Evolutionary conservation across 2,113 vertebrate genomes (phyloP), one percentile per base, ranked within the genome.

Genomic region (Saccopteryx bilineata): DNA sequence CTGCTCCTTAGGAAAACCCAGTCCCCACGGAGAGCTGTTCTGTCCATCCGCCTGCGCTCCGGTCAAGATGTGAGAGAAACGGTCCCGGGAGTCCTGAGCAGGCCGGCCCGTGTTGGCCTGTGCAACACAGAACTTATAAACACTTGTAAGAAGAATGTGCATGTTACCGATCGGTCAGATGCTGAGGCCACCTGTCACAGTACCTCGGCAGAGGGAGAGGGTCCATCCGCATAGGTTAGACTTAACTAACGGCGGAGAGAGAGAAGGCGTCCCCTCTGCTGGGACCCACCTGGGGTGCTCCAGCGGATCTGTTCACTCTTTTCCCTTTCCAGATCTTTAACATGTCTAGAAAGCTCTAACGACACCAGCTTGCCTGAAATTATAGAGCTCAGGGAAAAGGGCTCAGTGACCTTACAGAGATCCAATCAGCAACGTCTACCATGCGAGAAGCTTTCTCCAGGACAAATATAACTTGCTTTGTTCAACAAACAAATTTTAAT

Each of bases 1-100:
- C 82, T n/a, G 61, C 23, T 96, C 39, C 82, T 72, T n/a, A 90
- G 95, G 82, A 96, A 96, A 94, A 87, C 19, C 87, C 91, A 52
- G 63, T 88, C 74, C 63, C 63, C 74, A 86, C 71, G 74, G 76
- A 85, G 7, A 58, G 58, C 56, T 56, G 39, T 83, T 93, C 80
- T 84, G 23, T 33, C 83, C 61, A 46, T 33, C 83, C 61, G 50
- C 28, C 52, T 84, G 33, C 24, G 75, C 86, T 69, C 48, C 75
- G 96, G 72, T 85, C 90, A 85, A n/a, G 18, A 90, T 82, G 21
- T 63, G 78, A 87, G 1, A 50, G 50, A 61, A 69, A 65, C 1
- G n/a, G 26, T 56, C 52, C 52, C 61, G 14, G 72, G 56, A 46
- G 12, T 87, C 28, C 31, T 93, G 61, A 88, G 50, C 66, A 93